Percentiles rank a stretch among this genome's conserved stretches.
Conservation (phyloP, 2,113 vertebrate species). For the Maccullochella peelii region DNA sequence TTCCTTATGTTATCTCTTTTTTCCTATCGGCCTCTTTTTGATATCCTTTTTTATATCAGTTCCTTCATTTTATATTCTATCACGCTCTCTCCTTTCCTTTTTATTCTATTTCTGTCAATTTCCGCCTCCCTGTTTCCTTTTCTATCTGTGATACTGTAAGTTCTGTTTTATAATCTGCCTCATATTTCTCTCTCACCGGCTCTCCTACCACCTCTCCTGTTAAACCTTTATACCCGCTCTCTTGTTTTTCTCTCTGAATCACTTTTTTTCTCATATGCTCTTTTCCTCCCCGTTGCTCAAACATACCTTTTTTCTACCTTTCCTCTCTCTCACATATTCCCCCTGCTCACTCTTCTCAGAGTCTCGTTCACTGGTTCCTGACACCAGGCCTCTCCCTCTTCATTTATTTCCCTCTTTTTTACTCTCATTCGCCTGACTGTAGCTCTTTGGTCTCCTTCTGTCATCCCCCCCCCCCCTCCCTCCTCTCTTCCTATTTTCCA, state of each 20-base stretch:
- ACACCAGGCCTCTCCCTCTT: conserved; percentile 22
- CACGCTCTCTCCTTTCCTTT: conserved; percentile 13
- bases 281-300: conserved; percentile 18
- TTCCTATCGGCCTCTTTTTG: conserved; percentile 23
- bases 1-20: conserved; percentile 14
- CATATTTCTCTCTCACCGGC: conserved; percentile 11
- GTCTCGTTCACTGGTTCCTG: conserved; percentile 32
- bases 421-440: neutral
- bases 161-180: conserved; percentile 26
- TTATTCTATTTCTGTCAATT: conserved; percentile 51
- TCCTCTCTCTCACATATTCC: conserved; percentile 7
- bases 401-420: conserved; percentile 30
- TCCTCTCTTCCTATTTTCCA: conserved; percentile 53
- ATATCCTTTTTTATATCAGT: conserved; percentile 9
- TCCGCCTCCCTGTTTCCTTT: conserved; percentile 30
- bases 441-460: conserved; percentile 52
- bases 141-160: conserved; percentile 1
- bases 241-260: conserved; percentile 13
- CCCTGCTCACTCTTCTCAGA: conserved; percentile 3
- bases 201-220: conserved; percentile 4
- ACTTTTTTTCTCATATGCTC: conserved; percentile 13
- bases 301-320: conserved; percentile 42
- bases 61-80: conserved; percentile 31
- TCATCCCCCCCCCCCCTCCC: conserved; percentile 40
- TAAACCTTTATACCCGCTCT: conserved; percentile 19